Base-by-base conservation (phyloP, 2,888 invertebrate species). In the Epistrophella euchroma region DNA sequence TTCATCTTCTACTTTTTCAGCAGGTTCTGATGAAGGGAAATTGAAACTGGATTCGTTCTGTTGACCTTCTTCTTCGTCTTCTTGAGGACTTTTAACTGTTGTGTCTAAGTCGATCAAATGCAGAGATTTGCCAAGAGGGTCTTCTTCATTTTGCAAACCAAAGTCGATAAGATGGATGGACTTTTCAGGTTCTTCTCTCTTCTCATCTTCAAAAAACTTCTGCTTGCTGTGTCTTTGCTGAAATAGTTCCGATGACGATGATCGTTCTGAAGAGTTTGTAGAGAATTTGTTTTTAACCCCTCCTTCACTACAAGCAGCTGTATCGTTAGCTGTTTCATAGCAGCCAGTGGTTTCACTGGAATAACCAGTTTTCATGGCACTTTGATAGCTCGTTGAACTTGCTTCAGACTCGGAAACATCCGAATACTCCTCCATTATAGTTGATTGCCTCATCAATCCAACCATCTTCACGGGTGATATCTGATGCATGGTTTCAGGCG, bases 381-480 rank as follows among this genome's bases (percentile, higher is more conserved):
- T 91, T 37, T 88, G 75, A 56, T 90, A 91, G 70, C 91, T 92
- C 0, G 76, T 60, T 0, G 90, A 89, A 4, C 90, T 90, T 2
- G 83, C 66, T 43, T 89, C 89, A 0, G 87, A 82, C 7, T 71
- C 62, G 0, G 88, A 81, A 13, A 90, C 89, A 25, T 89, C 89
- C n/a, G 89, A 89, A 43, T 79, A 89, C 62, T 91, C 91, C 76
- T 92, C 92, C 19, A 92, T 76, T 40, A 92, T 92, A 28, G 92
- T 92, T 0, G 92, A 92, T 6, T 92, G 92, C 1, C 92, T 90
- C 66, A 92, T 19, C 3, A 92, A 79, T 0, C 92, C 92, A 0
- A 92, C 90, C 90, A 91, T 91, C 88, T 92, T 92, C 0, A 91
- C 90, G 0, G 92, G 92, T 2, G 92, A 92, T 3, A 90, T 90